Conservation (phyloP, 2,797 vertebrate species). For the Bradypodion ventrale region DNA sequence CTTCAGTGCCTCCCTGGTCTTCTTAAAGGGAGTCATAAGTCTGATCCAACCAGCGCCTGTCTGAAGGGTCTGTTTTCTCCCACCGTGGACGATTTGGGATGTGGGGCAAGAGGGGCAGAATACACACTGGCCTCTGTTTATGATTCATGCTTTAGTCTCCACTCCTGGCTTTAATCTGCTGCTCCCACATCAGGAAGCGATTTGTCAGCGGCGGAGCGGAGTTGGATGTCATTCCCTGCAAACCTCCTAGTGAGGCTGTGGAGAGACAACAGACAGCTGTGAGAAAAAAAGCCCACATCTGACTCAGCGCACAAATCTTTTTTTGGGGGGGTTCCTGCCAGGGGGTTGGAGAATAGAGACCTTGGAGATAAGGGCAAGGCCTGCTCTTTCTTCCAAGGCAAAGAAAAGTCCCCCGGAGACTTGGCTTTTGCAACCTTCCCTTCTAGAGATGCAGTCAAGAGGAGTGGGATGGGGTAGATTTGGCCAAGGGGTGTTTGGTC, state of each 20-base stretch:
- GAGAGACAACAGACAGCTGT: neutral
- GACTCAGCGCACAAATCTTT: neutral
- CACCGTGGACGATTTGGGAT: too few relatives aligned
- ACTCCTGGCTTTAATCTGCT: neutral
- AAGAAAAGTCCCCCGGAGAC: neutral
- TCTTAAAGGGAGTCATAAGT: accelerated
- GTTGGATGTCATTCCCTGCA: accelerated
- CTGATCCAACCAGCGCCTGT: neutral
- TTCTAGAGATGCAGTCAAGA: neutral
- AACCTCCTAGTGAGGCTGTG: accelerated
- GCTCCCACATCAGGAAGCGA: neutral
- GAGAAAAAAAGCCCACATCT: neutral
- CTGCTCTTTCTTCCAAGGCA: neutral
- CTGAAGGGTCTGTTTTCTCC: neutral
- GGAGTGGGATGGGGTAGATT: neutral
- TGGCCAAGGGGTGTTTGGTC: too few relatives aligned
- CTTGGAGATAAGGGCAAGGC: neutral
- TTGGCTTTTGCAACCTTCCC: too few relatives aligned
- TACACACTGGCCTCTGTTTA: neutral
- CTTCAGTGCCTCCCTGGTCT: neutral
- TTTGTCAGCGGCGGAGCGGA: neutral
- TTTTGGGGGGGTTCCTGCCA: too few relatives aligned
- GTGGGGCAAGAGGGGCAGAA: neutral
- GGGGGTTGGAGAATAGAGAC: neutral
- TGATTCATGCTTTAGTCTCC: neutral